Conservation (phyloP, 2,888 invertebrate species). For the Apoda limacodes region DNA sequence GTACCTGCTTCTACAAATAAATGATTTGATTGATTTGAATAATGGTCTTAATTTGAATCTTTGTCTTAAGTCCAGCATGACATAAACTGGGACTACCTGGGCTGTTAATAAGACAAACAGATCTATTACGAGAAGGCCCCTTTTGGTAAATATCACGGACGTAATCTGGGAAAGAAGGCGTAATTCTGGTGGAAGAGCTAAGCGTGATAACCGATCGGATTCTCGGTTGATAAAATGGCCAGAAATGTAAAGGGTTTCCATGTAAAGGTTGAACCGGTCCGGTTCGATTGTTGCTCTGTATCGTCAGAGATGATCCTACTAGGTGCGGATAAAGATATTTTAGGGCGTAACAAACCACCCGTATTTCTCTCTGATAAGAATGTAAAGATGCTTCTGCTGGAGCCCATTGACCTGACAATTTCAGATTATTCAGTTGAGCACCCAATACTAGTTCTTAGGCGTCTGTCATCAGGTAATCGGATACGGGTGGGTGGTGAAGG, state of each 20-base stretch:
- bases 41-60: too few species aligned
- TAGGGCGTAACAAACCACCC: constrained; percentile 3
- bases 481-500: constrained; percentile 1
- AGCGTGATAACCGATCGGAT: constrained; percentile 11
- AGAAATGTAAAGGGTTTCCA: constrained; percentile 5
- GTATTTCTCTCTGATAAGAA: constrained; percentile 10
- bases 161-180: constrained; percentile 8
- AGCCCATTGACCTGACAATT: constrained; percentile 3
- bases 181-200: constrained; percentile 7
- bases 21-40: too few species aligned
- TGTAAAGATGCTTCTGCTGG: constrained; percentile 6
- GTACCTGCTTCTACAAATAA: too few species aligned
- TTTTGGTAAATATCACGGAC: constrained; percentile 5
- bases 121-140: constrained; percentile 9
- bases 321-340: background rate
- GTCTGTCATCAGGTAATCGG: constrained; percentile 8
- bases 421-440: constrained; percentile 7
- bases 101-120: constrained; percentile 8
- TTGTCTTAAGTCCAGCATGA: constrained; percentile 1
- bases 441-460: constrained; percentile 6
- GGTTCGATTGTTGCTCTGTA: constrained; percentile 15
- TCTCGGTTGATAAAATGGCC: constrained; percentile 8
- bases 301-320: constrained; percentile 1
- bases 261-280: constrained; percentile 1
- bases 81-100: constrained; percentile 5